phyloP scores from a whole-genome alignment of 2,113 vertebrate species.

The Cariama cristata region DNA sequence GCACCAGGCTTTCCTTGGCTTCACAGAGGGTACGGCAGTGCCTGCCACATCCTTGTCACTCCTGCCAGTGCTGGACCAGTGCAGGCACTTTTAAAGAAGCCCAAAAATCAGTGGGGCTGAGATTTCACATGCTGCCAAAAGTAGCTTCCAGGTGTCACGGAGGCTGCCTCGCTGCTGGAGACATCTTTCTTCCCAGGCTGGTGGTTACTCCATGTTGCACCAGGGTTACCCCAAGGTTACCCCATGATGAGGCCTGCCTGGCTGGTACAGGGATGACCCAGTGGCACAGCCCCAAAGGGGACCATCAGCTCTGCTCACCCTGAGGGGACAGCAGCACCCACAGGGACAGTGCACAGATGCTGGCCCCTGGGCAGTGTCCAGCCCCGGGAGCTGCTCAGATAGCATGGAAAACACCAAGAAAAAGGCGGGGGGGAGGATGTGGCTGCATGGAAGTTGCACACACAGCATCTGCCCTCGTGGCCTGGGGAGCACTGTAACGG shows the following conservation, averaged over 20 bases:
- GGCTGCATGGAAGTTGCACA: background rate
- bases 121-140: background rate
- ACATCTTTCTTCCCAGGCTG: background rate
- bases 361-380: background rate
- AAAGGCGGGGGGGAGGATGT: background rate
- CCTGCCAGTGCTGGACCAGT: background rate
- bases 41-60: too few species aligned
- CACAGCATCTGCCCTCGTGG: rapidly evolving
- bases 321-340: rapidly evolving
- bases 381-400: rapidly evolving
- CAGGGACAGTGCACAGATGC: background rate
- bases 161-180: background rate
- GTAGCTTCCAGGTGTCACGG: background rate
- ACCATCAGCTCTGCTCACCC: rapidly evolving
- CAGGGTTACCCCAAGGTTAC: background rate
- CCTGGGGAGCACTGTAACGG: background rate
- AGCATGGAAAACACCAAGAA: background rate
- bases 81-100: background rate
- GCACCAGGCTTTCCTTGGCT: background rate
- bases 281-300: background rate
- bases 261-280: background rate
- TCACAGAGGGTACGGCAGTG: background rate
- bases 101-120: background rate
- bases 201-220: rapidly evolving
- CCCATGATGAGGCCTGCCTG: rapidly evolving